Percentiles rank a stretch among this genome's conserved stretches.
Evolutionary conservation across 2,797 vertebrate species (phyloP).

Genomic region (Martes flavigula): DNA sequence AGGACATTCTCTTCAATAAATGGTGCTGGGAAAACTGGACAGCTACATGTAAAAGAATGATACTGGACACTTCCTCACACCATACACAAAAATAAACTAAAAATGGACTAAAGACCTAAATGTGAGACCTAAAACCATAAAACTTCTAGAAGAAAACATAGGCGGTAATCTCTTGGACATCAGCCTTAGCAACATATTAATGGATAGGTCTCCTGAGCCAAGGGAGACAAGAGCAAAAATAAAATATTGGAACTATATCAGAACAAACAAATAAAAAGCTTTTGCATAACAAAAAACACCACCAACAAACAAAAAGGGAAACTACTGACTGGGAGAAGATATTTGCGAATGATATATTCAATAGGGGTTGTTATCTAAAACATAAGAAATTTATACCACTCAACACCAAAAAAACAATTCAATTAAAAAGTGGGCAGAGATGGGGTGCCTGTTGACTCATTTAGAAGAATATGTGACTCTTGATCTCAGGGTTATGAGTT

Average conservation of each 20-base stretch:
- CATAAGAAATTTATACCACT: background rate
- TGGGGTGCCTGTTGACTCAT: background rate
- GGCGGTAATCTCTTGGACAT: background rate
- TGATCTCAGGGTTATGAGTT: background rate
- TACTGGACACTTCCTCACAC: background rate
- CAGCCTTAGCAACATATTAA: background rate
- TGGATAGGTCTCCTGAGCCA: background rate
- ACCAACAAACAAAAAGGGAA: background rate
- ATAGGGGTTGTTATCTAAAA: background rate
- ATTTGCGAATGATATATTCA: background rate
- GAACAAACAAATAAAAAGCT: background rate
- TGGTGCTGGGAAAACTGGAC: background rate
- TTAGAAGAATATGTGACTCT: background rate
- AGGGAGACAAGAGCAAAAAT: background rate
- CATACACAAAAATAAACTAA: background rate
- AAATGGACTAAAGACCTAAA: background rate
- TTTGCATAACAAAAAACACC: background rate
- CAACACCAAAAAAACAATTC: background rate
- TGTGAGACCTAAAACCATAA: background rate
- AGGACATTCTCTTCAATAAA: background rate
- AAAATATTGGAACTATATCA: background rate
- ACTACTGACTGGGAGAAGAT: background rate
- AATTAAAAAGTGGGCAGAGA: background rate
- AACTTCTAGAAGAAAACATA: background rate
- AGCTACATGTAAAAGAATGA: background rate